Conservation (phyloP, 2,113 vertebrate genomes). For the Corythornis vintsioides region DNA sequence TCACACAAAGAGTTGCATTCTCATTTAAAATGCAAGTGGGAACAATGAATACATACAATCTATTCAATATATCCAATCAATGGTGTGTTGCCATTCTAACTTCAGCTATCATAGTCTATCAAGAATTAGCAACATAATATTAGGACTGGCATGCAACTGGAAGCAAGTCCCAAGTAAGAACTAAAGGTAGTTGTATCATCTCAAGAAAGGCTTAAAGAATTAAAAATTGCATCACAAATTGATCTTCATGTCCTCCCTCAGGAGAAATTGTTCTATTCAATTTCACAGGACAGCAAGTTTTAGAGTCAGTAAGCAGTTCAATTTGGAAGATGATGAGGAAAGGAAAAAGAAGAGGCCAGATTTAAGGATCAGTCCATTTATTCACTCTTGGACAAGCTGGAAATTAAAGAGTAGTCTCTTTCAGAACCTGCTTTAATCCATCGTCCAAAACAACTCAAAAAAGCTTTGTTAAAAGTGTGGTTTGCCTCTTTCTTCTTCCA, state of each 20-base stretch:
- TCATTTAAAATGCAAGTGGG: slow-evolving; percentile 11
- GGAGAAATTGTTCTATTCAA: background rate
- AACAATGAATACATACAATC: background rate
- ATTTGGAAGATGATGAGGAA: background rate
- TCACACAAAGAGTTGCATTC: slow-evolving; percentile 22
- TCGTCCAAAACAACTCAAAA: background rate
- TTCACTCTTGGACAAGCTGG: background rate
- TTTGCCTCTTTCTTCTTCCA: background rate
- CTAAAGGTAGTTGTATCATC: background rate
- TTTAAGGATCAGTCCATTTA: background rate
- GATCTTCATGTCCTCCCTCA: background rate
- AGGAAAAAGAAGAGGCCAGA: background rate
- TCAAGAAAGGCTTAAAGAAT: background rate
- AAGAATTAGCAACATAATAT: background rate
- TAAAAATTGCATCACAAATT: background rate
- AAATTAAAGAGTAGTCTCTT: background rate
- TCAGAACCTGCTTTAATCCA: background rate
- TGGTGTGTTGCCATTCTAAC: background rate
- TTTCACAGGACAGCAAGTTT: background rate
- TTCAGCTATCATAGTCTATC: background rate
- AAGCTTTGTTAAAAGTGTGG: background rate
- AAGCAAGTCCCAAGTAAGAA: background rate
- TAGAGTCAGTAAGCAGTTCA: background rate
- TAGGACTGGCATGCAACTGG: background rate
- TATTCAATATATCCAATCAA: background rate